Conservation (phyloP, 2,888 invertebrate genomes). For the Cerceris rybyensis region DNA sequence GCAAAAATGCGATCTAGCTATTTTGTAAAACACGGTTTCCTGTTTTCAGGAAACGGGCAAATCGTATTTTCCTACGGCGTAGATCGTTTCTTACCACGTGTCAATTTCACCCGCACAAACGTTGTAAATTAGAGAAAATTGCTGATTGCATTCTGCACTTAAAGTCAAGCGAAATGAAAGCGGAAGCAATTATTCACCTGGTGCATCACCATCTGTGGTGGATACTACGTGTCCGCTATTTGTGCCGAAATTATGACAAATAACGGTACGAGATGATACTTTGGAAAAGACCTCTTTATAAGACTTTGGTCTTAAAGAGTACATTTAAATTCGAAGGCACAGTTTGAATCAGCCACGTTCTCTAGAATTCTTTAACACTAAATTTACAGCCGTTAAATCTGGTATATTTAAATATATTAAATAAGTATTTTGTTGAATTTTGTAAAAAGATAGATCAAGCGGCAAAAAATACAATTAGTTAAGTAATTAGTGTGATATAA, state of each 20-base stretch:
- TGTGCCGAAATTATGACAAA: conserved; percentile 44
- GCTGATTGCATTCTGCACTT: conserved; percentile 8
- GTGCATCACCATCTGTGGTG: background rate
- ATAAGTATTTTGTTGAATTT: no score
- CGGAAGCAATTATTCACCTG: conserved; percentile 12
- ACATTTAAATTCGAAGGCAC: background rate
- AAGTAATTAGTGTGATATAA: no score
- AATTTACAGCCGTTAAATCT: no score
- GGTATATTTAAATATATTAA: no score
- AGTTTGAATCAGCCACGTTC: background rate
- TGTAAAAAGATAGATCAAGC: no score
- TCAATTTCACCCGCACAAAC: background rate
- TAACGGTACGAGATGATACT: conserved; percentile 42
- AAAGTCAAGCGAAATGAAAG: conserved; percentile 7
- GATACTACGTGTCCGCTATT: conserved; percentile 18
- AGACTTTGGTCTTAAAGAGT: background rate
- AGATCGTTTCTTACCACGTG: background rate
- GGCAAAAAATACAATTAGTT: no score
- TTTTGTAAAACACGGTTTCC: no score
- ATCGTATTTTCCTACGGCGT: background rate
- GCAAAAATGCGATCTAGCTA: no score
- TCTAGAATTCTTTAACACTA: background rate
- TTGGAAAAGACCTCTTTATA: conserved; percentile 4
- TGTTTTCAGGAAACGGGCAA: no score
- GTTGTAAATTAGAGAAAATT: background rate